Base-by-base conservation (phyloP, 2,113 vertebrate genomes). In the Ochotona curzoniae region DNA sequence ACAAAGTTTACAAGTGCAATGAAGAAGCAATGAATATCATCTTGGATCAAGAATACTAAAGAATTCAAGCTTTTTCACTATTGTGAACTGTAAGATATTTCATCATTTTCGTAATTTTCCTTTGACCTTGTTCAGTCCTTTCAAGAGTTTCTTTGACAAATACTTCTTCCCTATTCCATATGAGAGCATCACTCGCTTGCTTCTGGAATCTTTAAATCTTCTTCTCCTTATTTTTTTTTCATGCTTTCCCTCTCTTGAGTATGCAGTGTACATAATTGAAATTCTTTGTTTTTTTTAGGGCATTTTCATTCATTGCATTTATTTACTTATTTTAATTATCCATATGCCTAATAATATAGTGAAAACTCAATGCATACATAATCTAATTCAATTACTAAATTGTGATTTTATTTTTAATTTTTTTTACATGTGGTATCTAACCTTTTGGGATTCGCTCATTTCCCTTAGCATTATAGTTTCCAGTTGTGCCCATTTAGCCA, bases 271-370 rank as follows among this genome's bases (percentile, higher is more conserved):
- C 30, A 73, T 28, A 67, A 13, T 63, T 74, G 7, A 3, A 54
- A 57, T 17, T 64, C 38, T 54, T 70, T 5, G 30, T 7, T 79
- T 91, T 79, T 91, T 23, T 20, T 20, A 49, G 8, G 5, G 1
- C 1, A 9, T 3, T 57, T 61, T 71, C 47, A 38, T 66, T 66
- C 44, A 23, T 82, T 75, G 7, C 5, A 78, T 25, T 83, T 6
- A 76, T 70, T 82, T 71, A 63, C 30, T 78, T 90, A 78, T 78
- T 54, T 76, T 69, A 90, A 91, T 91, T 93, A 74, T 60, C 60
- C 20, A 83, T 75, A 69, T 66, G 3, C 32, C 26, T 79, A 49
- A 51, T 67, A 84, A 64, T 49, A 60, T 30, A 54, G 47, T 87
- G 8, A 64, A 64, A 3, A 17, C 7, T 66, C 35, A 47, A n/a